These are phyloP conservation scores for Seriola rivoliana DNA, from an alignment of 2,113 vertebrate species.

Conservation along the genomic window DNA sequence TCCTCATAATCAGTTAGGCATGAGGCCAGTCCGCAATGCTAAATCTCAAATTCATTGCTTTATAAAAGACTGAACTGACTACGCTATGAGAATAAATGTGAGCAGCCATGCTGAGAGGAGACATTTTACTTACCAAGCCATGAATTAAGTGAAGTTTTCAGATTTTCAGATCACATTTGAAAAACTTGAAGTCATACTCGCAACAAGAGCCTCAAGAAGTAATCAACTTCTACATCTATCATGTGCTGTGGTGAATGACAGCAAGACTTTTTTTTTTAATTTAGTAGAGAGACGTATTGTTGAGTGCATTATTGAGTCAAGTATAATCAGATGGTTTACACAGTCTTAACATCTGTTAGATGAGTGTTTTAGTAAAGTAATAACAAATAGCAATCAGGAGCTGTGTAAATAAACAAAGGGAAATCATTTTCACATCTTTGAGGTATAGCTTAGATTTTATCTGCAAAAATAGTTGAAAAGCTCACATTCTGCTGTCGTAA, in stretches of 20 bases:
- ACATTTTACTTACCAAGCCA: constrained; percentile 37
- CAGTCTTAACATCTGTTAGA: not conserved
- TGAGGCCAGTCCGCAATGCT: constrained; percentile 36
- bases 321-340: not conserved
- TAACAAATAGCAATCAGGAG: not conserved
- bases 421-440: not conserved
- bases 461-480: constrained; percentile 8
- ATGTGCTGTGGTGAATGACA: constrained; percentile 15
- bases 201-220: not conserved
- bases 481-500: not conserved
- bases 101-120: constrained; percentile 8
- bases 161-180: constrained; percentile 1
- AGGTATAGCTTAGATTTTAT: not conserved
- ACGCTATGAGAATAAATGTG: constrained; percentile 29
- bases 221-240: constrained; percentile 3
- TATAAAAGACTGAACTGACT: constrained; percentile 28
- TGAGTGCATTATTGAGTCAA: not conserved
- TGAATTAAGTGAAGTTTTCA: constrained; percentile 28
- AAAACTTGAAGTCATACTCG: not conserved
- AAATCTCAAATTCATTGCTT: constrained; percentile 53
- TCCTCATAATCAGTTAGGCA: constrained; percentile 52
- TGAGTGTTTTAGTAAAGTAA: not conserved
- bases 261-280: not conserved
- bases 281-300: not conserved
- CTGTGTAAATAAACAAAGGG: not conserved